Evolutionary conservation across 2,113 vertebrate species (phyloP).

Genomic region (Elaphurus davidianus): DNA sequence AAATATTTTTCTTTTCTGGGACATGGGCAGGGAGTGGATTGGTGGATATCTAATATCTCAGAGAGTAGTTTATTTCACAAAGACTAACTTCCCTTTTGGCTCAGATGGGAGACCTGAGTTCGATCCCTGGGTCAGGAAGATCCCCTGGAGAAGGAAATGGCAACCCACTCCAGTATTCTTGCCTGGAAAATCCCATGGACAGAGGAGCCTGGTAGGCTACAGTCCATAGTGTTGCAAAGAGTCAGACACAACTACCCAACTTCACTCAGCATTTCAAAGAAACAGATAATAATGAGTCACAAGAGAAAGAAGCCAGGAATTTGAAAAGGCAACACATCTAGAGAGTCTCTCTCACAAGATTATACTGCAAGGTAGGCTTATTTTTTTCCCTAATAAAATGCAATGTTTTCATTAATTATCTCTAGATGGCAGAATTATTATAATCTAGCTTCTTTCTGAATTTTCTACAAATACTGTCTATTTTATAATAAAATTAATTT

Average conservation of each 20-base stretch:
- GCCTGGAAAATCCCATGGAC: background rate
- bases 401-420: background rate
- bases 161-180: background rate
- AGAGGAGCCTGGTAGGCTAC: background rate
- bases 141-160: background rate
- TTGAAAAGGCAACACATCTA: background rate
- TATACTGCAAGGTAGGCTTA: background rate
- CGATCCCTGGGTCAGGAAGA: accelerated
- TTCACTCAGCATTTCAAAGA: background rate
- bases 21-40: background rate
- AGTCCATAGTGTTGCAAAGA: background rate
- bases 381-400: background rate
- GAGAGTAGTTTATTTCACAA: background rate
- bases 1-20: background rate
- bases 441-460: background rate
- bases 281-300: background rate
- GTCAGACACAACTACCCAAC: accelerated
- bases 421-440: background rate
- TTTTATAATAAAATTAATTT: background rate
- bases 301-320: background rate
- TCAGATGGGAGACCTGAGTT: background rate
- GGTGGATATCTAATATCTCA: background rate
- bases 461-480: background rate
- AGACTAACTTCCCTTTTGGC: background rate
- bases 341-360: background rate